Percentiles rank a stretch among this genome's conserved stretches.
These are phyloP conservation scores for Selene dorsalis DNA, from an alignment of 2,797 vertebrate species.

Conservation along the genomic window DNA sequence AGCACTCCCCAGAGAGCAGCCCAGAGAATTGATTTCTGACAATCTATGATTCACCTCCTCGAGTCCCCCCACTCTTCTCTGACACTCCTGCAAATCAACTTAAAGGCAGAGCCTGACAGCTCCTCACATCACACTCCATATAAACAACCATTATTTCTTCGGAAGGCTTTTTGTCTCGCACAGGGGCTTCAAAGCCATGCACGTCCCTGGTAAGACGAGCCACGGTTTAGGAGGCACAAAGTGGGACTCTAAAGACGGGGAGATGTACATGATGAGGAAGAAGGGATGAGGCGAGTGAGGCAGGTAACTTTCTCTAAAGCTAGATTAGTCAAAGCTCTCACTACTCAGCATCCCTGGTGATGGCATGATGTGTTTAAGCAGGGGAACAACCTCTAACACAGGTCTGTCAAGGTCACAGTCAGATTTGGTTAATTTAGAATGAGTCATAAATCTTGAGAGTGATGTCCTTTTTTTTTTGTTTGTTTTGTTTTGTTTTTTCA, in stretches of 20 bases:
- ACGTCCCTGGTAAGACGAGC: constrained; percentile 64
- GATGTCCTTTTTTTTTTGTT: not conserved
- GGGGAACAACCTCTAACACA: not conserved
- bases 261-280: constrained; percentile 29
- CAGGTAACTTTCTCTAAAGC: constrained; percentile 45
- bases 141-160: constrained; percentile 85
- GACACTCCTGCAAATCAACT: constrained; percentile 85
- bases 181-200: constrained; percentile 73
- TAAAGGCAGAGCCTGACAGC: constrained; percentile 83
- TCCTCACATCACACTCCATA: constrained; percentile 77
- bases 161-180: constrained; percentile 82
- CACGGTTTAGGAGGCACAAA: constrained; percentile 61
- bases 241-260: constrained; percentile 65
- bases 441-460: not conserved
- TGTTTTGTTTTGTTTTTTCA: not conserved
- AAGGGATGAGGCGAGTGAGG: constrained; percentile 25
- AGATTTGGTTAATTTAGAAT: constrained; percentile 1
- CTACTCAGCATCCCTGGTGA: constrained; percentile 25
- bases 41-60: constrained; percentile 82
- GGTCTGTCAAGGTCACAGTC: constrained; percentile 31
- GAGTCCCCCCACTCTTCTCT: constrained; percentile 71
- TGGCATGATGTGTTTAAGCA: constrained; percentile 23
- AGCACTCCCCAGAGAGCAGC: constrained; percentile 78
- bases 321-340: constrained; percentile 46
- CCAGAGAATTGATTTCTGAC: constrained; percentile 86